Percentiles rank a stretch among this genome's conserved stretches.
Evolutionary conservation across 2,113 vertebrate species (phyloP).

Genomic region (Martes martes): DNA sequence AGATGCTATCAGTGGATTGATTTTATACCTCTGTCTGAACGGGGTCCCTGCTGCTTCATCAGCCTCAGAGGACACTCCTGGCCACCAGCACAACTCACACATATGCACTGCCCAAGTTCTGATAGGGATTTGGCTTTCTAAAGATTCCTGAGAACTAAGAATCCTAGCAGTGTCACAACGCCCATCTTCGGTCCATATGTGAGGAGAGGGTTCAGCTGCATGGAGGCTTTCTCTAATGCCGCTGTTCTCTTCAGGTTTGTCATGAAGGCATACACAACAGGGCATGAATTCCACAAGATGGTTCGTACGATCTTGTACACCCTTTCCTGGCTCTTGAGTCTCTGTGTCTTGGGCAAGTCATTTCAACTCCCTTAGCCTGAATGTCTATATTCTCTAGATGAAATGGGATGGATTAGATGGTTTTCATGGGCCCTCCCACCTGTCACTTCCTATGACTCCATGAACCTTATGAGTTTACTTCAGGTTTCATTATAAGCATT

Average conservation of each 20-base stretch:
- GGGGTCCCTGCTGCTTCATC: not conserved
- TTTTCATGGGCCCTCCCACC: not conserved
- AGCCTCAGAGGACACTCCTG: not conserved
- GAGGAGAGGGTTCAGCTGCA: not conserved
- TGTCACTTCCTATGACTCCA: not conserved
- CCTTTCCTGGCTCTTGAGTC: not conserved
- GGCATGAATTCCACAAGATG: not conserved
- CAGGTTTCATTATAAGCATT: not conserved
- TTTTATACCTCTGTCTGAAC: not conserved
- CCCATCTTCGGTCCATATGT: not conserved
- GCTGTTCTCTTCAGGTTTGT: not conserved
- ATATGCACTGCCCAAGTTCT: not conserved
- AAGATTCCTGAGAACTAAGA: not conserved
- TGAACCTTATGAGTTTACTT: not conserved
- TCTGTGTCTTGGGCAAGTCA: not conserved
- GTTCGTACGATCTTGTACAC: not conserved
- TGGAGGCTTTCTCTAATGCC: not conserved
- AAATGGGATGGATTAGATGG: not conserved
- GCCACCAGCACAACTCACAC: not conserved
- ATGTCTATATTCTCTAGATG: not conserved
- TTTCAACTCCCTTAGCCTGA: not conserved
- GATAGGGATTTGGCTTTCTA: not conserved
- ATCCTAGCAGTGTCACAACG: not conserved
- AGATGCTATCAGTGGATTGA: not conserved
- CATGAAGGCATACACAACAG: not conserved